phyloP scores from a whole-genome alignment of 2,113 vertebrate genomes.

The Peromyscus leucopus region DNA sequence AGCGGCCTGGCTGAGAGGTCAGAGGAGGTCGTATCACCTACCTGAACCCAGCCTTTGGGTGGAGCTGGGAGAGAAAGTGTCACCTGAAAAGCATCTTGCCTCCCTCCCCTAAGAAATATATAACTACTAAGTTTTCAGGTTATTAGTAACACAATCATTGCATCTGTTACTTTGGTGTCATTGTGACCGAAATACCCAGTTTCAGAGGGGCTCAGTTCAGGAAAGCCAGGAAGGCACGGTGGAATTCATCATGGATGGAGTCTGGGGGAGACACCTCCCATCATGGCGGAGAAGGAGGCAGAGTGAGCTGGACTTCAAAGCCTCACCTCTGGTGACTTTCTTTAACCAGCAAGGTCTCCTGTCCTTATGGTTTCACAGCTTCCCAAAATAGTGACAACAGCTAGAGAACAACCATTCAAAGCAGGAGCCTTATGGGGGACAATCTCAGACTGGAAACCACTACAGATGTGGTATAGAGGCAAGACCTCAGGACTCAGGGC shows the following conservation, averaged over 20 bases:
- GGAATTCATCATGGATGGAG: not conserved
- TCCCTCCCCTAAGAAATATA: rapidly evolving
- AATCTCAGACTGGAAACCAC: not conserved
- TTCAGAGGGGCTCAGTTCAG: not conserved
- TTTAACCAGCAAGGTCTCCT: not conserved
- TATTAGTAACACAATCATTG: not conserved
- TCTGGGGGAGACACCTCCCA: not conserved
- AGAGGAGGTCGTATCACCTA: not conserved
- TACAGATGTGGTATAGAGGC: not conserved
- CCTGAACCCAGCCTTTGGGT: not conserved
- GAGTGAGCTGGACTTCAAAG: not conserved
- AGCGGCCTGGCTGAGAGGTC: not conserved
- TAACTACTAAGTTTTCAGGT: not conserved
- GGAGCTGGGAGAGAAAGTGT: too few species aligned
- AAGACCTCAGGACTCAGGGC: not conserved
- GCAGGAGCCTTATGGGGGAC: too few species aligned
- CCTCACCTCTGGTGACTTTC: not conserved
- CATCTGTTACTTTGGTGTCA: not conserved
- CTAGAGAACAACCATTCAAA: too few species aligned
- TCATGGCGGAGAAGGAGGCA: not conserved
- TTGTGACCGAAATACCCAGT: not conserved
- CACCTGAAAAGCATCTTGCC: not conserved
- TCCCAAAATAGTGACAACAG: not conserved
- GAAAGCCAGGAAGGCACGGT: not conserved
- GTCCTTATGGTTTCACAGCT: not conserved